Percentiles rank a stretch among this genome's conserved stretches.
These are phyloP conservation scores for Rhynchonycteris naso DNA, from an alignment of 2,797 vertebrate species.

Conservation along the genomic window DNA sequence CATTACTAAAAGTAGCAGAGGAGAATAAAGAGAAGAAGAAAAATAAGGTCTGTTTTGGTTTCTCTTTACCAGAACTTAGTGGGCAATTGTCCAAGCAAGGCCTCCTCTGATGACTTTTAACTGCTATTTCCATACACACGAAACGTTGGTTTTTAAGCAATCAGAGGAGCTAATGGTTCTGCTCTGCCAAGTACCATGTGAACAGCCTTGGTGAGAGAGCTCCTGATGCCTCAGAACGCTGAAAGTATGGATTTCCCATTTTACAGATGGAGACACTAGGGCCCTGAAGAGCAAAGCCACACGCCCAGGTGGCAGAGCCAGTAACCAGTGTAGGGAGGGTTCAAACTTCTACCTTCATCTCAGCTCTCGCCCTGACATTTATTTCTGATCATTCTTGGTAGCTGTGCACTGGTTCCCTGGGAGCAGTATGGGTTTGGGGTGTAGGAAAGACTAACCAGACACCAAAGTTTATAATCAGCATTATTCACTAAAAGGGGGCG, in stretches of 20 bases:
- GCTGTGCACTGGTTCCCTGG: background rate
- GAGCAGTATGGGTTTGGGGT: background rate
- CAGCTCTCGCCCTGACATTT: background rate
- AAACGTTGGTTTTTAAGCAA: conserved; percentile 1
- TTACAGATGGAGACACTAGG: background rate
- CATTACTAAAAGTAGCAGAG: background rate
- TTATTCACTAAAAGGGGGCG: background rate
- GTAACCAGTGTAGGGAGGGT: background rate
- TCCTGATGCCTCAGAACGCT: background rate
- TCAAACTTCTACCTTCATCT: background rate
- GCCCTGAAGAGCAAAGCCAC: background rate
- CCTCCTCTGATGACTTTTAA: background rate
- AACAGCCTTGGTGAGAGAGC: background rate
- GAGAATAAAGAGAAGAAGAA: background rate
- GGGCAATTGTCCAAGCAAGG: conserved; percentile 33
- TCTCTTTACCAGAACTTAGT: background rate
- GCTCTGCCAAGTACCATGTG: background rate
- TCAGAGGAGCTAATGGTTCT: background rate
- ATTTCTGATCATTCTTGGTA: background rate
- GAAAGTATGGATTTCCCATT: background rate
- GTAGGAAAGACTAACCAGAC: conserved; percentile 45
- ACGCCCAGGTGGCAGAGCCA: background rate
- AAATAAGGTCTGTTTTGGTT: background rate
- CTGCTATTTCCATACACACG: background rate
- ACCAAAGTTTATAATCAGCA: conserved; percentile 26